These are phyloP conservation scores for Aphis craccivora DNA, from an alignment of 1,140 invertebrate genomes.

Conservation along the genomic window DNA sequence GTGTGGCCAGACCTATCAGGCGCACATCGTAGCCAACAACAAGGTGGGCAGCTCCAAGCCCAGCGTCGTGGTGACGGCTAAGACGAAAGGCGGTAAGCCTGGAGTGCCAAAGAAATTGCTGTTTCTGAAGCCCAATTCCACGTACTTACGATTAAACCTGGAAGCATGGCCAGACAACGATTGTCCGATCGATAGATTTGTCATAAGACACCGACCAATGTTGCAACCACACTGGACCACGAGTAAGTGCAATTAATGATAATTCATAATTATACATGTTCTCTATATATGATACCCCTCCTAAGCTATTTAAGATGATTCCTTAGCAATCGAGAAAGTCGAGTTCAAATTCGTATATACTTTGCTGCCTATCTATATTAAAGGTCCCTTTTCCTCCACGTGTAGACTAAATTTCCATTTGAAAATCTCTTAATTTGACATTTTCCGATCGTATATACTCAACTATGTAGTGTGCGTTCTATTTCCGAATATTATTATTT, in stretches of 20 bases:
- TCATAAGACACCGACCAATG: constrained; percentile 74
- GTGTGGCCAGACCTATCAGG: constrained; percentile 79
- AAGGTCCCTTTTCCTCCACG: background rate
- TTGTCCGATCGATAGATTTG: constrained; percentile 79
- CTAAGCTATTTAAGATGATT: background rate
- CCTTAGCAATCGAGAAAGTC: background rate
- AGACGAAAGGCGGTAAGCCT: constrained; percentile 77
- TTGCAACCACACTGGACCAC: constrained; percentile 67
- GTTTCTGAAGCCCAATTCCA: constrained; percentile 75
- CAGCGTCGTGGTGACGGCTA: constrained; percentile 73
- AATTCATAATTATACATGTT: background rate
- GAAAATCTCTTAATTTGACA: background rate
- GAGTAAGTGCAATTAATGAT: constrained; percentile 62
- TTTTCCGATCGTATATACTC: too few species aligned
- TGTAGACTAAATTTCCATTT: background rate
- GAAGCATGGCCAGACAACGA: constrained; percentile 82
- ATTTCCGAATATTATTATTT: background rate
- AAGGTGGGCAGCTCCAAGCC: constrained; percentile 77
- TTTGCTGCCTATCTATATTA: background rate
- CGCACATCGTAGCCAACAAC: constrained; percentile 76
- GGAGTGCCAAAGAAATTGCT: constrained; percentile 72
- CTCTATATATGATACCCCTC: background rate
- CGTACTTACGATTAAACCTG: constrained; percentile 75
- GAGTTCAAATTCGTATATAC: background rate
- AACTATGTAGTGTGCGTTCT: too few species aligned